Evolutionary conservation across 2,113 vertebrate species (phyloP).

Genomic region (Alethe castanea): DNA sequence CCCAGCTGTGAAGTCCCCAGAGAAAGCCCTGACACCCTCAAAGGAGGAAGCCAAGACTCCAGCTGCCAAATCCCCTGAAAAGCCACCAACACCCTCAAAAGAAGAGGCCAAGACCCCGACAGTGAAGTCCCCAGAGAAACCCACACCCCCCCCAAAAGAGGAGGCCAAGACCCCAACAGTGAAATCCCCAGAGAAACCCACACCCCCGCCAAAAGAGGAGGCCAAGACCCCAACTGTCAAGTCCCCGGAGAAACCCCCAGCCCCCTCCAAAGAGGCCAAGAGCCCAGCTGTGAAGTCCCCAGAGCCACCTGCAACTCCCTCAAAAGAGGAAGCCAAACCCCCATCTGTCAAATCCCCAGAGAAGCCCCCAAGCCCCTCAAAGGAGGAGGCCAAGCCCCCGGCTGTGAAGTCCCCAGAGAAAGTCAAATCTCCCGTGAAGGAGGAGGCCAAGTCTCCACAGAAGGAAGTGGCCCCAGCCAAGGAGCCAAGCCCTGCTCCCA

Average conservation of each 20-base stretch:
- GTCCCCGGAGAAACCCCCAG: neutral
- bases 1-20: neutral
- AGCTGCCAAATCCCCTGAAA: neutral
- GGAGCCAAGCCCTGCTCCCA: neutral
- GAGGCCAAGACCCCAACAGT: neutral
- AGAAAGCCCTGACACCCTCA: slow-evolving; percentile 10
- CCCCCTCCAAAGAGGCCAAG: slow-evolving; percentile 33
- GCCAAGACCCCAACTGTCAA: neutral
- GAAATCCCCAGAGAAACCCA: slow-evolving; percentile 43
- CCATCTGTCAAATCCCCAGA: slow-evolving; percentile 31
- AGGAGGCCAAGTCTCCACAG: neutral
- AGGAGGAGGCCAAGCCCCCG: slow-evolving; percentile 36
- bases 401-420: slow-evolving; percentile 43
- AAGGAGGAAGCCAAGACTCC: slow-evolving; percentile 53
- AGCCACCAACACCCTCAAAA: slow-evolving; percentile 4
- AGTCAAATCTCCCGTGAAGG: neutral
- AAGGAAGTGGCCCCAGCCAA: neutral
- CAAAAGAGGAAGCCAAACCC: slow-evolving; percentile 27
- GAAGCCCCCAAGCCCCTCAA: neutral
- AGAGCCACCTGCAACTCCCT: neutral
- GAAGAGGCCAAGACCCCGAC: neutral
- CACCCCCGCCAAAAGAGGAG: neutral
- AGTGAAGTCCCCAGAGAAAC: neutral
- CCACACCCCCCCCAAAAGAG: slow-evolving; percentile 1
- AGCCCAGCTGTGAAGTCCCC: neutral